Evolutionary conservation across 2,797 vertebrate species (phyloP).

Genomic region (Xyrichtys novacula): DNA sequence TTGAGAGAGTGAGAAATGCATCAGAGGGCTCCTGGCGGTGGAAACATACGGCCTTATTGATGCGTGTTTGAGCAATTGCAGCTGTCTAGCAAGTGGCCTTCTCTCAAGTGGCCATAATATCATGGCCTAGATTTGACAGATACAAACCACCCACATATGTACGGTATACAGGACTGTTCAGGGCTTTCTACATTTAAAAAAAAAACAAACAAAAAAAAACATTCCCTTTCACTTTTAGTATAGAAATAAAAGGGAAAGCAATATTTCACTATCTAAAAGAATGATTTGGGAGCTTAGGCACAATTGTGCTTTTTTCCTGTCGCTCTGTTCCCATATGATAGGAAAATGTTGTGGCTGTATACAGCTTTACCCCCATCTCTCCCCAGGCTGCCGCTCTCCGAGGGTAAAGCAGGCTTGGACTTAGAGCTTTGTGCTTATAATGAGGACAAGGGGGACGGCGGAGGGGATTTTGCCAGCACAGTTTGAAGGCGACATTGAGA

Average conservation of each 20-base stretch:
- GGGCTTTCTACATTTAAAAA: not conserved
- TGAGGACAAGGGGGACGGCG: constrained; percentile 76
- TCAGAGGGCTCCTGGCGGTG: constrained; percentile 16
- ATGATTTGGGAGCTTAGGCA: constrained; percentile 52
- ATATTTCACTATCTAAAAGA: constrained; percentile 41
- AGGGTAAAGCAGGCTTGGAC: constrained; percentile 68
- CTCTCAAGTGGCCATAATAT: constrained; percentile 33
- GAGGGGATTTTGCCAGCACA: constrained; percentile 69
- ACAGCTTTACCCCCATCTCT: constrained; percentile 58
- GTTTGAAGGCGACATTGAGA: constrained; percentile 60
- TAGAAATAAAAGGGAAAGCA: constrained; percentile 3
- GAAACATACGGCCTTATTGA: constrained; percentile 54
- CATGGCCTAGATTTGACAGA: constrained; percentile 23
- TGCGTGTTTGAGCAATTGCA: constrained; percentile 44
- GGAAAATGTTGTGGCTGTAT: constrained; percentile 64
- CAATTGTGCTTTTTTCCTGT: constrained; percentile 23
- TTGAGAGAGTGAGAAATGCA: constrained; percentile 25
- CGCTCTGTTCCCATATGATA: constrained; percentile 56
- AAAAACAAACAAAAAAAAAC: too few relatives aligned
- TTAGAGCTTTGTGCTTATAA: constrained; percentile 71
- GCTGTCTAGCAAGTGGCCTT: constrained; percentile 30
- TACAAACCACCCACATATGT: constrained; percentile 5
- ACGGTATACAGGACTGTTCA: not conserved
- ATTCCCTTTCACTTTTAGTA: constrained; percentile 21
- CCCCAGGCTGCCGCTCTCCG: constrained; percentile 46